These are phyloP conservation scores for Monoplex corrugatus DNA, from an alignment of 2,888 invertebrate species.

Conservation along the genomic window DNA sequence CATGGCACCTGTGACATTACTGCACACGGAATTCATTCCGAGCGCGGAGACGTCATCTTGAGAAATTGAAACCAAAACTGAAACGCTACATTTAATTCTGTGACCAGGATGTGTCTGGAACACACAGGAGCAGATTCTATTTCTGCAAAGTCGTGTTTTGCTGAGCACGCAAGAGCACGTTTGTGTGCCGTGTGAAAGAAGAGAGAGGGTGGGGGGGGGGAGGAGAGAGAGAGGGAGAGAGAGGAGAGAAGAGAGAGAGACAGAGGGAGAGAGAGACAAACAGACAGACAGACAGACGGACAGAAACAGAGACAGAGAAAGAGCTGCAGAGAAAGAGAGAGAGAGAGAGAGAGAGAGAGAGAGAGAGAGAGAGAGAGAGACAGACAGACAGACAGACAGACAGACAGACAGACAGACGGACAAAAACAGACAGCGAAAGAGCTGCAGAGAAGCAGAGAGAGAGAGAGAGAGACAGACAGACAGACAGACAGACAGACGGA, in stretches of 20 bases:
- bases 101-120: too few relatives aligned
- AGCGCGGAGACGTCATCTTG: too few relatives aligned
- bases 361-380: slow-evolving; percentile 7
- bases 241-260: not conserved
- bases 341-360: slow-evolving; percentile 1
- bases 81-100: too few relatives aligned
- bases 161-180: not conserved
- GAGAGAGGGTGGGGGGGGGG: not conserved
- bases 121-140: too few relatives aligned
- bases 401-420: not conserved
- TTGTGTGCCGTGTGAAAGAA: not conserved
- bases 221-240: not conserved
- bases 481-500: slow-evolving; percentile 36
- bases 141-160: too few relatives aligned
- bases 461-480: slow-evolving; percentile 40
- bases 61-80: too few relatives aligned
- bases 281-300: slow-evolving; percentile 17
- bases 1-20: too few relatives aligned
- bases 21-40: too few relatives aligned
- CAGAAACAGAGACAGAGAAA: not conserved
- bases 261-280: not conserved
- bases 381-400: not conserved
- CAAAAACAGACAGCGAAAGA: not conserved
- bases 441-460: not conserved
- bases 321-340: not conserved